Evolutionary conservation across 30 jellyfish, hydroid and myxozoan genomes (phyloP).

Genomic region (Sanderia malayensis): DNA sequence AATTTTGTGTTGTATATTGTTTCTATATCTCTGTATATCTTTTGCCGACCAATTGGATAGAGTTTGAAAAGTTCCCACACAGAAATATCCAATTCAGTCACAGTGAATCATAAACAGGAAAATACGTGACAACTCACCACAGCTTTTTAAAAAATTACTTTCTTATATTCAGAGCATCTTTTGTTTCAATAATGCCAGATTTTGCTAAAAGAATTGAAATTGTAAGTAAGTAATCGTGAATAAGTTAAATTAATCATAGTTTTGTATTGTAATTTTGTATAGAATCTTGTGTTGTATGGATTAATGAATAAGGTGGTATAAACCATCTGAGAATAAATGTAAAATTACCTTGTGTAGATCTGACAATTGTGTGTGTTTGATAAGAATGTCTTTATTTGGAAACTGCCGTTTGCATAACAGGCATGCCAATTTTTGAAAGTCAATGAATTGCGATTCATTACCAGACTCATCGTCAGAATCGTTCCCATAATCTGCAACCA

Average conservation of each 20-base stretch:
- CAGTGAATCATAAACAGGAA: no score
- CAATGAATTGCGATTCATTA: slow-evolving; percentile 49
- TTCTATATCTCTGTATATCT: not conserved
- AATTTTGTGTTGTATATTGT: not conserved
- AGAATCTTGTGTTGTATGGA: not conserved
- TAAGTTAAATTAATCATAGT: no score
- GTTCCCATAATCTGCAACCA: slow-evolving; percentile 81
- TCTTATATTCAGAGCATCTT: not conserved
- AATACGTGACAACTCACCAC: not conserved
- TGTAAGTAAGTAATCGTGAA: not conserved
- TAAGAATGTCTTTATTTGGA: slow-evolving; percentile 74
- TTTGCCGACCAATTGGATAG: no score
- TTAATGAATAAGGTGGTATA: not conserved
- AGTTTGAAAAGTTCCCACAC: no score
- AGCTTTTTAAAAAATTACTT: not conserved
- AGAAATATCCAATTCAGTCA: no score
- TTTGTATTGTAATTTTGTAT: no score
- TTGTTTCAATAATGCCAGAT: not conserved
- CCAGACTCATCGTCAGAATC: slow-evolving; percentile 81
- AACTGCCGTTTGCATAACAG: slow-evolving; percentile 87
- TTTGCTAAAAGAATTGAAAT: not conserved
- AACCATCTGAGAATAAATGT: not conserved
- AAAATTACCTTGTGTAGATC: slow-evolving; percentile 83
- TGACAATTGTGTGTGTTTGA: slow-evolving; percentile 83
- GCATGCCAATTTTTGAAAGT: slow-evolving; percentile 72